Percentiles rank a stretch among this genome's conserved stretches.
These are phyloP conservation scores for Onychorhynchus coronatus DNA, from an alignment of 2,113 vertebrate genomes.

Conservation along the genomic window DNA sequence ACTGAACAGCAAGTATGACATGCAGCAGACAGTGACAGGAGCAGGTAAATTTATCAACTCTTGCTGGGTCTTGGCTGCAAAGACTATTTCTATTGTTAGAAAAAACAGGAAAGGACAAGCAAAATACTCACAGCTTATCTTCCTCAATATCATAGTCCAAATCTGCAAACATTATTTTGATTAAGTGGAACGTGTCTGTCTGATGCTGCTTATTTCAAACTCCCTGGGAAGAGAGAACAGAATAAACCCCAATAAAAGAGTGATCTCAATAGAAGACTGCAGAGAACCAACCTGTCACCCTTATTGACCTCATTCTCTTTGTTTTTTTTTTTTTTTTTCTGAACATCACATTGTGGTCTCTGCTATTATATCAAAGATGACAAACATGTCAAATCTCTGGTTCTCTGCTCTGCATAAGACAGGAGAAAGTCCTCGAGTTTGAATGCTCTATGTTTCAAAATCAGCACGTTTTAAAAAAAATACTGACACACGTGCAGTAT, in stretches of 20 bases:
- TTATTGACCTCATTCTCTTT: background rate
- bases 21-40: background rate
- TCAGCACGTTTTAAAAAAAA: background rate
- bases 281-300: background rate
- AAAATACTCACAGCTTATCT: slow-evolving; percentile 91
- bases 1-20: background rate
- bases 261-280: background rate
- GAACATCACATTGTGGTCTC: background rate
- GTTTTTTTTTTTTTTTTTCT: background rate
- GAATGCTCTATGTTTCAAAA: background rate
- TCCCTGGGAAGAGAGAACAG: slow-evolving; percentile 28
- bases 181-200: background rate
- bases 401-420: background rate
- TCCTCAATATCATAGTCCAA: slow-evolving; percentile 97
- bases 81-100: background rate
- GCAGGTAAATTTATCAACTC: background rate
- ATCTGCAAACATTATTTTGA: slow-evolving; percentile 86
- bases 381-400: background rate
- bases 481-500: rapidly evolving
- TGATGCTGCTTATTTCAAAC: background rate
- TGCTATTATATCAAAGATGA: background rate
- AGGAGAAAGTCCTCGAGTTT: background rate
- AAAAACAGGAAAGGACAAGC: background rate
- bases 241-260: background rate
- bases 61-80: background rate